A percentile compares a stretch with the other conserved stretches of the same genome.
These are phyloP conservation scores for Drosophila varians DNA, from an alignment of 1,140 invertebrate species.

Conservation along the genomic window DNA sequence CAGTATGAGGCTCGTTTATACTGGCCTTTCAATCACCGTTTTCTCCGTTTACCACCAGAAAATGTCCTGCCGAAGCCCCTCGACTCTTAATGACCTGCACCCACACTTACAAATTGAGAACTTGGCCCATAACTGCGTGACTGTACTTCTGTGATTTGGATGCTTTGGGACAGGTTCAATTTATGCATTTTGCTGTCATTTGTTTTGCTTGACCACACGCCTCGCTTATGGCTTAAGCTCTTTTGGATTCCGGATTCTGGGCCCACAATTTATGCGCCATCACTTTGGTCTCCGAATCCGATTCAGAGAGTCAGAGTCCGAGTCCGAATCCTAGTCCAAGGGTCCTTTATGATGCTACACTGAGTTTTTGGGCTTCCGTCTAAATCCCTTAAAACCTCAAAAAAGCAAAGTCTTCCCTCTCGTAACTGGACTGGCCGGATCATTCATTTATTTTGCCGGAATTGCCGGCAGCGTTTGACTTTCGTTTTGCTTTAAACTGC, in stretches of 20 bases:
- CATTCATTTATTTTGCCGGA: constrained; percentile 72
- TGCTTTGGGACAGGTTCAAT: constrained; percentile 33
- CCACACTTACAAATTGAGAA: constrained; percentile 28
- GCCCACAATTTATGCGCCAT: constrained; percentile 71
- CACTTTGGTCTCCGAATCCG: constrained; percentile 47
- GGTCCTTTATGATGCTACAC: constrained; percentile 3
- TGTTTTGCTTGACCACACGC: constrained; percentile 65
- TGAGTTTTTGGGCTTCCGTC: constrained; percentile 20
- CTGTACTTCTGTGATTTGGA: constrained; percentile 27
- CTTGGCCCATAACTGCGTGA: constrained; percentile 29
- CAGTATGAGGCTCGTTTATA: background rate
- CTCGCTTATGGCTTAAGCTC: constrained; percentile 58
- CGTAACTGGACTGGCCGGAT: constrained; percentile 42
- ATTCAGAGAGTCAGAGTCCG: background rate
- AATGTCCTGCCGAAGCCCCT: constrained; percentile 5
- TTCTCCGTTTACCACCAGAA: constrained; percentile 5
- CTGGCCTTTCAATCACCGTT: constrained; percentile 6
- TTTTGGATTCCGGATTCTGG: constrained; percentile 42
- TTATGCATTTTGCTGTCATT: constrained; percentile 55
- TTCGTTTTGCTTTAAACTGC: constrained; percentile 60
- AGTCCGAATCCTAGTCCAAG: background rate
- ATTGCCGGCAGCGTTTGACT: constrained; percentile 71
- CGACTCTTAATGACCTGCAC: constrained; percentile 20
- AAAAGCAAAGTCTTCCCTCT: constrained; percentile 44
- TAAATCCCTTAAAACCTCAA: constrained; percentile 69